These are phyloP conservation scores for Frankliniella fusca DNA, from an alignment of 2,888 invertebrate species.

Conservation along the genomic window DNA sequence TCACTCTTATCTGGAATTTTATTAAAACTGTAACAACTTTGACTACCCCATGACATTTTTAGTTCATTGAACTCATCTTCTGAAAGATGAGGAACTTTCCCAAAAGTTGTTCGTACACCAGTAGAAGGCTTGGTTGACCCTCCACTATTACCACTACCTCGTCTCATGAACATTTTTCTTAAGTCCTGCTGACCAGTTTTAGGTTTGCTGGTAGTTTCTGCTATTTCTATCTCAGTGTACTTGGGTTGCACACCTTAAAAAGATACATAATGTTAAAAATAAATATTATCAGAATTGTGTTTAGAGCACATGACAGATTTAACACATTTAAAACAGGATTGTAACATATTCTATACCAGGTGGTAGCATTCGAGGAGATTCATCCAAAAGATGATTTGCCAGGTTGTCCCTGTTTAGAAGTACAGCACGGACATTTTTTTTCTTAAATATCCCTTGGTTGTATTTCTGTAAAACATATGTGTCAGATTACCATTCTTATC, in stretches of 20 bases:
- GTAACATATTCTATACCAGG: background rate
- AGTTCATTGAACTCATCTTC: background rate
- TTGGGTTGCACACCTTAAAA: background rate
- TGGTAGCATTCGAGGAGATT: slow-evolving; percentile 1
- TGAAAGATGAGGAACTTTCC: background rate
- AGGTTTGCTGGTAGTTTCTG: background rate
- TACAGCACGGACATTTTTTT: background rate
- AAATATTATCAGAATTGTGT: background rate
- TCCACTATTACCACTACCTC: background rate
- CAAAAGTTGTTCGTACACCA: background rate
- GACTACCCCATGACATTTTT: background rate
- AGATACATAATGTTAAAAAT: too few relatives aligned
- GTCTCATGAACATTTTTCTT: background rate
- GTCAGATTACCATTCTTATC: background rate
- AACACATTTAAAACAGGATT: background rate
- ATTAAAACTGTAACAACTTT: background rate
- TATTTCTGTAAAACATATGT: background rate
- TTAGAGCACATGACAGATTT: background rate
- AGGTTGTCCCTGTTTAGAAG: background rate
- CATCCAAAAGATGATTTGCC: background rate
- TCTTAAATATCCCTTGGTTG: slow-evolving; percentile 1
- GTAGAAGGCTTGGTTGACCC: background rate
- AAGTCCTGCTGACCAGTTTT: background rate
- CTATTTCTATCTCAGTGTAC: background rate
- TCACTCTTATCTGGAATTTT: background rate